Evolutionary conservation across 2,888 invertebrate genomes (phyloP).

Genomic region (Pristionchus arcanus): DNA sequence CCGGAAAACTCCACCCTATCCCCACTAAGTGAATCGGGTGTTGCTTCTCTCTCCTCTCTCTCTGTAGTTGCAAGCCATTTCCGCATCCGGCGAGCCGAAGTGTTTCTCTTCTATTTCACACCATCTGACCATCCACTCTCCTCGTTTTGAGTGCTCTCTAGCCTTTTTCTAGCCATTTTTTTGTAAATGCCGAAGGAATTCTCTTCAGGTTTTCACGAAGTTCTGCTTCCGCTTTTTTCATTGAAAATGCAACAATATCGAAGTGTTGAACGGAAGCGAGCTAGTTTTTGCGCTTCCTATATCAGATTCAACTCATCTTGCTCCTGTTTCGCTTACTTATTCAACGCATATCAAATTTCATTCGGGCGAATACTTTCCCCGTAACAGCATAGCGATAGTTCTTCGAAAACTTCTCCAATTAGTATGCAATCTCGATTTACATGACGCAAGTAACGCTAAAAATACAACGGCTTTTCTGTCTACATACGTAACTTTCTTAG

Average conservation of each 20-base stretch:
- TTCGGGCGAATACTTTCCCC: not conserved
- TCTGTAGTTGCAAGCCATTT: not conserved
- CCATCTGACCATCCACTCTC: not conserved
- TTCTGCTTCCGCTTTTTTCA: too few relatives aligned
- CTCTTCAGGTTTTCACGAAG: too few relatives aligned
- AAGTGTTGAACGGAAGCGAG: not conserved
- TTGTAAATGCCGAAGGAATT: too few relatives aligned
- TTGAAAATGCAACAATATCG: not conserved
- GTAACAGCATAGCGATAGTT: not conserved
- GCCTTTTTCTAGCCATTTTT: too few relatives aligned
- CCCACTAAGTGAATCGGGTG: not conserved
- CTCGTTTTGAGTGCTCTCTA: slow-evolving; percentile 1
- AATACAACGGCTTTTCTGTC: not conserved
- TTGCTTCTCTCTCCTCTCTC: not conserved
- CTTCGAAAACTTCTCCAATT: not conserved
- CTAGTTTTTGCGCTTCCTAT: not conserved
- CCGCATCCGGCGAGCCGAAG: not conserved
- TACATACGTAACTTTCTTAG: not conserved
- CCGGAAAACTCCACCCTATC: too few relatives aligned
- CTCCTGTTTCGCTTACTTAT: not conserved
- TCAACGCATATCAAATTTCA: not conserved
- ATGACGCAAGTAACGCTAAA: not conserved
- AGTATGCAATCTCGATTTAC: not conserved
- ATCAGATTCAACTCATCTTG: not conserved
- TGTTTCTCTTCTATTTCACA: not conserved